A percentile compares a stretch with the other conserved stretches of the same genome.
These are phyloP conservation scores for Physocephala rufipes DNA, from an alignment of 2,888 invertebrate species.

Conservation along the genomic window DNA sequence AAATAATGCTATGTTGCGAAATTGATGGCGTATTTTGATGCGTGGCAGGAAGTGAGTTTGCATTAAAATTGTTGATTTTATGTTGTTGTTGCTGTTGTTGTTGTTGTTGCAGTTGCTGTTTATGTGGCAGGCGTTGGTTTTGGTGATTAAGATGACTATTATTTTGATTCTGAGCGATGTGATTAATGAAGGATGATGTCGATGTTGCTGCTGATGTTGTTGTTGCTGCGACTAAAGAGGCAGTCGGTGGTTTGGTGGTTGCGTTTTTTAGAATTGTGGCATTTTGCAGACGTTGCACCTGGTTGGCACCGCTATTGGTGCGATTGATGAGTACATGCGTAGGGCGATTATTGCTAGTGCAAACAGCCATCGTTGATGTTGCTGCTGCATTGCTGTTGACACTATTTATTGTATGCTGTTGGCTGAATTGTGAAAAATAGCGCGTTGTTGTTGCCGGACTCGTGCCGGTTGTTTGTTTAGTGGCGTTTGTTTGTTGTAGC, in stretches of 20 bases:
- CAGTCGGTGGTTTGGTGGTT: conserved; percentile 45
- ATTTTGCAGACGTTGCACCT: conserved; percentile 46
- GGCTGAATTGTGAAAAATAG: conserved; percentile 56
- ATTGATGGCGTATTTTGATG: conserved; percentile 10
- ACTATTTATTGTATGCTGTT: conserved; percentile 44
- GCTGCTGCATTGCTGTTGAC: conserved; percentile 41
- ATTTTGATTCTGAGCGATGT: conserved; percentile 15
- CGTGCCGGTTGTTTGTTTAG: conserved; percentile 30
- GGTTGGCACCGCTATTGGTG: conserved; percentile 43
- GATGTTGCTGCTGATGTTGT: conserved; percentile 27
- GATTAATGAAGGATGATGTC: conserved; percentile 35
- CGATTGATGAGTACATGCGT: conserved; percentile 49
- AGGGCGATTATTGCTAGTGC: conserved; percentile 42
- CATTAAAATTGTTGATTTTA: conserved; percentile 25
- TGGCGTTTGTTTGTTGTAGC: conserved; percentile 11
- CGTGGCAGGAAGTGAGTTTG: conserved; percentile 26
- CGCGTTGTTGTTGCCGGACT: conserved; percentile 49
- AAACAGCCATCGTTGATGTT: conserved; percentile 42
- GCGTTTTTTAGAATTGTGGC: conserved; percentile 42
- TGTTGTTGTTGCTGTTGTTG: conserved; percentile 35
- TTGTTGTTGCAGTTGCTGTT: conserved; percentile 24
- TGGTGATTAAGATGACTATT: conserved; percentile 27
- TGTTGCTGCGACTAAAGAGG: conserved; percentile 23
- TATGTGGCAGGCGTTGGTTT: conserved; percentile 26
- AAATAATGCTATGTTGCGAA: conserved; percentile 18